Evolutionary conservation across 2,113 vertebrate species (phyloP).

Genomic region (Prolemur simus): DNA sequence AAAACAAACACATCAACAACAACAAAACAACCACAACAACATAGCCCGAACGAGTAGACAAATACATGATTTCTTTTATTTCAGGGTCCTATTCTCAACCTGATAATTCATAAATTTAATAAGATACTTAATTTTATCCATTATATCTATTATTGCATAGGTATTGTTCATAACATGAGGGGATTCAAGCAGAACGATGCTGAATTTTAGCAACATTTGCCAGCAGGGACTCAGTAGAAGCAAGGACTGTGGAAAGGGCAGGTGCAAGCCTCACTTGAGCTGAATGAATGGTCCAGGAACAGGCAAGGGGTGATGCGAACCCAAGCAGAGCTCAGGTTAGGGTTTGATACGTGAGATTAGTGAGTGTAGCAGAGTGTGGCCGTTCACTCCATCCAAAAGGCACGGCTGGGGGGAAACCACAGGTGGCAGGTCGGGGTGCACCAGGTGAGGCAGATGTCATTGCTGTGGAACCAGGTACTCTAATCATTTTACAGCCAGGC

Average conservation of each 20-base stretch:
- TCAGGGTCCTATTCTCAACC: not conserved
- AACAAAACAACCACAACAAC: not conserved
- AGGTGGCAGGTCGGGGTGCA: not conserved
- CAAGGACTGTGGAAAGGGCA: not conserved
- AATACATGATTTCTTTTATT: not conserved
- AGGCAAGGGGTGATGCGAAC: not conserved
- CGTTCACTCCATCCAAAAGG: not conserved
- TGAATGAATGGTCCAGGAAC: not conserved
- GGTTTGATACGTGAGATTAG: not conserved
- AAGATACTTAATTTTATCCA: not conserved
- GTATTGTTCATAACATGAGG: not conserved
- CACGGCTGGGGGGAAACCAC: no score
- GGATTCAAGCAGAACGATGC: not conserved
- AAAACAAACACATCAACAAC: not conserved
- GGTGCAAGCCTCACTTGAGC: not conserved
- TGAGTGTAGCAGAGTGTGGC: not conserved
- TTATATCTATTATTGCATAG: not conserved
- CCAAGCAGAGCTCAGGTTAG: not conserved
- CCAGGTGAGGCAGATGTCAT: not conserved
- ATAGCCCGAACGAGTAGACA: not conserved
- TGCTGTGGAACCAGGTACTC: not conserved
- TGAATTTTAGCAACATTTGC: not conserved
- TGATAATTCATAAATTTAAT: not conserved
- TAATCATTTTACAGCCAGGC: not conserved
- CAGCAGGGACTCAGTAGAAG: not conserved